Conservation (phyloP, 2,113 vertebrate species). For the Rhynchomys soricoides region DNA sequence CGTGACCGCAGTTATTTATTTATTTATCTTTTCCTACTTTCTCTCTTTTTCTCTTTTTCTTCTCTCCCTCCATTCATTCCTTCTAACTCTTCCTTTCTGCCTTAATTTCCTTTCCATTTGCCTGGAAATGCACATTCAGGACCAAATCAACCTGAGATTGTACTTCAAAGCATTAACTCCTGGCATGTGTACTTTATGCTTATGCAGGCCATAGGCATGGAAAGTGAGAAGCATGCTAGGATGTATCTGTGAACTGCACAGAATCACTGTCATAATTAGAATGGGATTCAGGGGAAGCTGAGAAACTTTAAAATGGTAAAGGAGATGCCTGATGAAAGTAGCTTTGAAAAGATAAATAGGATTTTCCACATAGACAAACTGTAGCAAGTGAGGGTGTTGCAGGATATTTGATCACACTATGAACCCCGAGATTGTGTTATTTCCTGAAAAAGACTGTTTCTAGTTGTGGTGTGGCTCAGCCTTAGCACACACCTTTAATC, state of each 20-base stretch:
- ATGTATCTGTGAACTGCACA: background rate
- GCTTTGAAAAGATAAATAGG: background rate
- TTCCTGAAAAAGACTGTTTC: too few relatives aligned
- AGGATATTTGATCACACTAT: too few relatives aligned
- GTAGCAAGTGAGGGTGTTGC: background rate
- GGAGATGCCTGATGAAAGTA: background rate
- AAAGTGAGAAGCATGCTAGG: too few relatives aligned
- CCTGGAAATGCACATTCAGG: background rate
- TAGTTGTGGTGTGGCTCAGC: too few relatives aligned
- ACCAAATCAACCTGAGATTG: background rate
- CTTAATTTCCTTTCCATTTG: background rate
- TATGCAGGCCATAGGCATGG: accelerated
- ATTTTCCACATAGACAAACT: background rate
- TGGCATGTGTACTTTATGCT: background rate
- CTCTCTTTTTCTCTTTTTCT: background rate
- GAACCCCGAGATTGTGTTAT: too few relatives aligned
- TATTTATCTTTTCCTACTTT: background rate
- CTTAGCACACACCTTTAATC: too few relatives aligned
- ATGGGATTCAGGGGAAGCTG: background rate
- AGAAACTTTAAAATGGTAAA: background rate
- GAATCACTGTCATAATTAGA: accelerated
- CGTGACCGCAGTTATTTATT: background rate
- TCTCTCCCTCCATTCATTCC: too few relatives aligned
- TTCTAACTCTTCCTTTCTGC: too few relatives aligned
- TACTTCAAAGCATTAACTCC: too few relatives aligned